Percentiles rank a stretch among this genome's conserved stretches.
phyloP scores from a whole-genome alignment of 1,140 invertebrate genomes.

The Ruditapes philippinarum region DNA sequence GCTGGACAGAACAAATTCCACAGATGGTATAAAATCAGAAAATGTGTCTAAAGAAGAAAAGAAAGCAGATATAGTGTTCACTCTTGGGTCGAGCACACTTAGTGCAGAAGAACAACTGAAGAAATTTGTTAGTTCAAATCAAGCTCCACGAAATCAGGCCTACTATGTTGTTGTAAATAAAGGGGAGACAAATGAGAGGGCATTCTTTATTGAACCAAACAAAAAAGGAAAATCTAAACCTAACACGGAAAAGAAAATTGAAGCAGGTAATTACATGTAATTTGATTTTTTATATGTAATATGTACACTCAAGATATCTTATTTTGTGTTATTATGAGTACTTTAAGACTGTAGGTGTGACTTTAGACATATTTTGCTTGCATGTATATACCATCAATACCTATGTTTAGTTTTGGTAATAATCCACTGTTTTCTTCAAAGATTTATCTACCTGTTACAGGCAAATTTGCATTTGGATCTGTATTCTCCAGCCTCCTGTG shows the following conservation, averaged over 20 bases:
- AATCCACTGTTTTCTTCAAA: too few species aligned
- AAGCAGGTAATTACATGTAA: background rate
- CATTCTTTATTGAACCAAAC: conserved; percentile 55
- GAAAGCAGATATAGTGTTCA: background rate
- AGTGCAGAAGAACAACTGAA: conserved; percentile 45
- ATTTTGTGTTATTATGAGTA: too few species aligned
- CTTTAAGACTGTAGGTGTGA: too few species aligned
- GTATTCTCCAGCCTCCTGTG: too few species aligned
- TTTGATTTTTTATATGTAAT: background rate
- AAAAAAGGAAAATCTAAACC: conserved; percentile 29
- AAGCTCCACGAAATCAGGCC: conserved; percentile 44
- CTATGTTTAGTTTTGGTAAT: background rate
- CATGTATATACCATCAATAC: too few species aligned
- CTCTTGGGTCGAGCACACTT: background rate
- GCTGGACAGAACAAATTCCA: background rate
- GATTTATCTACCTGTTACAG: too few species aligned
- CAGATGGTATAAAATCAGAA: background rate
- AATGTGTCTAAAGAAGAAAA: background rate
- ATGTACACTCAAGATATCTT: background rate
- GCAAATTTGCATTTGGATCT: too few species aligned
- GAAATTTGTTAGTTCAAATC: conserved; percentile 8
- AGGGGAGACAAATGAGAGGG: conserved; percentile 31
- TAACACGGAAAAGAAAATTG: background rate
- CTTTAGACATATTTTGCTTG: too few species aligned
- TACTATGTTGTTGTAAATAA: conserved; percentile 58